Conservation (phyloP, 1,140 invertebrate genomes). For the Penaeus indicus region DNA sequence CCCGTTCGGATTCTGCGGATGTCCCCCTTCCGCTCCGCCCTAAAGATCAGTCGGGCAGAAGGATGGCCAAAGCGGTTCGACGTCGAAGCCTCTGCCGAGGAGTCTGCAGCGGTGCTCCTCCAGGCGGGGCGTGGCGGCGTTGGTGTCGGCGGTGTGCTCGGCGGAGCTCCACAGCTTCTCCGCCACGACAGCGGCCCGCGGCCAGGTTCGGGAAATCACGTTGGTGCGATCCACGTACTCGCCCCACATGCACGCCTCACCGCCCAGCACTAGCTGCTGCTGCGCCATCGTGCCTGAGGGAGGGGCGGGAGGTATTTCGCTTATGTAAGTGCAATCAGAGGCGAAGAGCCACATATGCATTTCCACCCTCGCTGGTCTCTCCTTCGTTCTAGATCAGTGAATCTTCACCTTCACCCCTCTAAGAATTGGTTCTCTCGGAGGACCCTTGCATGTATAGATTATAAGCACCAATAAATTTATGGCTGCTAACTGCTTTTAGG, state of each 20-base stretch:
- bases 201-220: slow-evolving; percentile 79
- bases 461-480: too few species aligned
- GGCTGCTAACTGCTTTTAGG: too few species aligned
- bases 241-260: slow-evolving; percentile 92
- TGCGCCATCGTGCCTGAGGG: slow-evolving; percentile 32
- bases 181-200: slow-evolving; percentile 84
- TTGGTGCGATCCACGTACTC: slow-evolving; percentile 84
- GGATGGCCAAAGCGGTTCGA: slow-evolving; percentile 74
- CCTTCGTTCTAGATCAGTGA: too few species aligned
- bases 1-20: too few species aligned
- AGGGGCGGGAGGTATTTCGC: background rate
- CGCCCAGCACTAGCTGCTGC: slow-evolving; percentile 77
- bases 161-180: slow-evolving; percentile 83
- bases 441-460: too few species aligned
- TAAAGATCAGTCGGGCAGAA: slow-evolving; percentile 31
- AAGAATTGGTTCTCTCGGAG: too few species aligned
- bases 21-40: too few species aligned
- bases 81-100: slow-evolving; percentile 79
- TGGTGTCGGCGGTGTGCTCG: slow-evolving; percentile 18
- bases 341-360: too few species aligned
- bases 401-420: too few species aligned
- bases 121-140: slow-evolving; percentile 75
- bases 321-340: too few species aligned
- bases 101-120: slow-evolving; percentile 89
- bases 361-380: too few species aligned